Conservation (phyloP, 2,797 vertebrate genomes). For the Oophaga sylvatica region DNA sequence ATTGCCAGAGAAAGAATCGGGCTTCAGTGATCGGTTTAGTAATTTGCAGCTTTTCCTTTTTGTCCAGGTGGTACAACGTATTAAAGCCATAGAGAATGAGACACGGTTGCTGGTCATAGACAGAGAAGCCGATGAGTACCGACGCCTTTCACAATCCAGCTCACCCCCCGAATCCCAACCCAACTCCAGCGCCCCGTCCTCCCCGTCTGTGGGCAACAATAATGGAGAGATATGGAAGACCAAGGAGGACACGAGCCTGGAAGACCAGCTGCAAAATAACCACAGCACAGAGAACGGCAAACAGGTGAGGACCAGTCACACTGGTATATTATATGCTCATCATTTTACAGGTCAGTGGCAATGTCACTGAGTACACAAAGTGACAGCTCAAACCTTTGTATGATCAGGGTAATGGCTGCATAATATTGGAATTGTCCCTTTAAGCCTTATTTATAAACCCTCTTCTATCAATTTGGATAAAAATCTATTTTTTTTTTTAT, state of each 20-base stretch:
- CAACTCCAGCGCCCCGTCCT: conserved; percentile 30
- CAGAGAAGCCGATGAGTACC: conserved; percentile 85
- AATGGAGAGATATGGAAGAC: conserved; percentile 79
- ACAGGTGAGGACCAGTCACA: conserved; percentile 77
- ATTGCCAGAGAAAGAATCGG: background rate
- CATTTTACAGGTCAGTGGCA: too few relatives aligned
- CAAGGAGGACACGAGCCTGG: conserved; percentile 71
- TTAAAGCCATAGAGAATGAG: conserved; percentile 83
- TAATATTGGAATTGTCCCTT: too few relatives aligned
- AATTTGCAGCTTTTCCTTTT: background rate
- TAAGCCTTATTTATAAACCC: too few relatives aligned
- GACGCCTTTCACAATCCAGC: conserved; percentile 83
- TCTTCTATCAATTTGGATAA: too few relatives aligned
- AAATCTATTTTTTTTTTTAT: too few relatives aligned
- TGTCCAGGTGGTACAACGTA: conserved; percentile 87
- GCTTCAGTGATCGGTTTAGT: background rate
- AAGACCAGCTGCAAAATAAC: conserved; percentile 76
- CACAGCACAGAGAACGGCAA: conserved; percentile 79
- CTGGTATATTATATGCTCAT: background rate
- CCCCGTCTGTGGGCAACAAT: conserved; percentile 71
- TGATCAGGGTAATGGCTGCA: too few relatives aligned
- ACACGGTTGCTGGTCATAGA: conserved; percentile 90
- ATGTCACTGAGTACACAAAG: too few relatives aligned
- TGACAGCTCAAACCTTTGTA: too few relatives aligned
- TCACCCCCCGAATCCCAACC: conserved; percentile 75